Evolutionary conservation across 37 sponge, comb jelly and placozoan species (phyloP).

Genomic region (Spongilla lacustris): DNA sequence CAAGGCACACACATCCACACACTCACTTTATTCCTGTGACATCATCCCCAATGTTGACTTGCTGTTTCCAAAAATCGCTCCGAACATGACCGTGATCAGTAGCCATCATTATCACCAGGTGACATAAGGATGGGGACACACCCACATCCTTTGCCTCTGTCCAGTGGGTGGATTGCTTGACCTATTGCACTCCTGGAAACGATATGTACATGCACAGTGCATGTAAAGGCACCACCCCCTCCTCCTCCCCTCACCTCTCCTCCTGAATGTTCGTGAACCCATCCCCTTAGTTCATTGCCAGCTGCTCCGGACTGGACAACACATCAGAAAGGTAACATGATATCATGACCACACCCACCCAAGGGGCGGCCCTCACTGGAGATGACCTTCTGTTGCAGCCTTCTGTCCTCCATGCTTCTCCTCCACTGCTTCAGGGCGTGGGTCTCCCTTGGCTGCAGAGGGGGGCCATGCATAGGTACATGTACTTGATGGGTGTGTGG

Average conservation of each 20-base stretch:
- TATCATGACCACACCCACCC: too few species aligned
- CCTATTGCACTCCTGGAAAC: constrained; percentile 72
- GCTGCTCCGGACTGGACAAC: constrained; percentile 26
- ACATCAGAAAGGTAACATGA: background rate
- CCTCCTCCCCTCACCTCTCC: constrained; percentile 49
- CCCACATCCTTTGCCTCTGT: constrained; percentile 94
- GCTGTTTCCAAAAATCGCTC: too few species aligned
- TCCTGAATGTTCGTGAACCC: constrained; percentile 74
- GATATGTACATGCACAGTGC: background rate
- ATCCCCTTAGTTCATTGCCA: constrained; percentile 85
- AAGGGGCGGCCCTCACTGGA: constrained; percentile 46
- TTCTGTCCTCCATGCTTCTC: constrained; percentile 61
- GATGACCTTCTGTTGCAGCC: constrained; percentile 61
- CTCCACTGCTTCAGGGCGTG: constrained; percentile 84
- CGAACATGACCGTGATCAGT: too few species aligned
- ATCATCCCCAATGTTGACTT: too few species aligned
- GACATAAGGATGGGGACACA: background rate
- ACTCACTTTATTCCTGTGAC: too few species aligned
- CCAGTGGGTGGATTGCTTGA: constrained; percentile 77
- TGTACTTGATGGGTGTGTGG: too few species aligned
- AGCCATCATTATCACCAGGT: too few species aligned
- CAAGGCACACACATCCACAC: too few species aligned
- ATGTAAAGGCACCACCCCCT: background rate
- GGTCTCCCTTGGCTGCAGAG: constrained; percentile 55
- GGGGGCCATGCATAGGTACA: background rate